These are phyloP conservation scores for Pelochelys cantorii DNA, from an alignment of 2,797 vertebrate genomes.

Conservation along the genomic window DNA sequence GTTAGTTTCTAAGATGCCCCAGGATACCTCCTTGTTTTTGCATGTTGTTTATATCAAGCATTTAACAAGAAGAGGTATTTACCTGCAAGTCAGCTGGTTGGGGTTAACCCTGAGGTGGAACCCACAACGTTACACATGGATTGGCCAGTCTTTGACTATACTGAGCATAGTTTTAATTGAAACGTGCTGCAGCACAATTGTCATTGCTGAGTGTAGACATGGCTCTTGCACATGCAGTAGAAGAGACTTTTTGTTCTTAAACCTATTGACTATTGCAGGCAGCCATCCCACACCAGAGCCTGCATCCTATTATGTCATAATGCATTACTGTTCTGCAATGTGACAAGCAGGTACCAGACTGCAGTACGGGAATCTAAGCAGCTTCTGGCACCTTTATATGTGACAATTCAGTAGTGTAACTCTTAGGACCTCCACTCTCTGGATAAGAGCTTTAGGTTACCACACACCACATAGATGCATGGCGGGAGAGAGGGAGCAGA, in stretches of 20 bases:
- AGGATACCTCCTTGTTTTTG: too few relatives aligned
- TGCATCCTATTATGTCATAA: neutral
- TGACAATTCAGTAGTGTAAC: neutral
- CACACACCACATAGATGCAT: conserved; percentile 30
- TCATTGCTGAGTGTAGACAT: neutral
- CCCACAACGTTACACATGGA: accelerated
- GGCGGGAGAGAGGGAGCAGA: neutral
- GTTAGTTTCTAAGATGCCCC: too few relatives aligned
- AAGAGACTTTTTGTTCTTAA: neutral
- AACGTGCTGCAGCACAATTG: accelerated
- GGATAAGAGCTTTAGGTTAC: conserved; percentile 25
- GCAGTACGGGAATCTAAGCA: neutral
- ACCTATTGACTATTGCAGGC: neutral
- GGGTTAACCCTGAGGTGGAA: neutral
- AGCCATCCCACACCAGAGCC: neutral
- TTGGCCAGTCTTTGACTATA: neutral
- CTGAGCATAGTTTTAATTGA: neutral
- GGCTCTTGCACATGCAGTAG: accelerated
- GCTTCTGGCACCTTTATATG: neutral
- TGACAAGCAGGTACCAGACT: neutral
- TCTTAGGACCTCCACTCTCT: neutral
- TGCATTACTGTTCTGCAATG: neutral
- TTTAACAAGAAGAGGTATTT: neutral
- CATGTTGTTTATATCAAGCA: too few relatives aligned
- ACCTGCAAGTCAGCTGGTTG: neutral